Base-by-base conservation (phyloP, 2,113 vertebrate species). In the Phycodurus eques region DNA sequence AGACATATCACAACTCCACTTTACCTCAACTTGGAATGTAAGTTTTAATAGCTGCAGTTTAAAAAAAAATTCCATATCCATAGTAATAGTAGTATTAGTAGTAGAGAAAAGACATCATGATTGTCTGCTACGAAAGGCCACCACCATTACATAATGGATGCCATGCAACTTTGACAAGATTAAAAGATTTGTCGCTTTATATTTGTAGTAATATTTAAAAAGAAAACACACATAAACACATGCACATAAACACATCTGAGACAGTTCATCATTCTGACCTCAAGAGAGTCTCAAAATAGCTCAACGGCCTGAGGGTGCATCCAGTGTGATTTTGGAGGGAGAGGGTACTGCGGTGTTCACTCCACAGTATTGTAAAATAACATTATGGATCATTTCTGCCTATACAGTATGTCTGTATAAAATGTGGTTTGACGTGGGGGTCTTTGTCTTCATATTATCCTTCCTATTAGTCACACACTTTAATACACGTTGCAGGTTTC, bases 221-320 rank as follows among this genome's bases (percentile, higher is more conserved):
- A 63, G 3, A n/a, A 63, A n/a, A 63, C 8, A 10, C 15, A 27
- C 27, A 27, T 27, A 27, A 61, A 22, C 8, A 9, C 39, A 6
- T 62, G 15, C 15, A 62, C 14, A 81, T 78, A 77, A 84, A 81
- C 79, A 85, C 85, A 90, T 90, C 85, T 86, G 79, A 60, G 27
- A 33, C 27, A 0, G 59, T 85, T 84, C 78, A 19, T 42, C 27
- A 72, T 67, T 61, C 72, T 75, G 60, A 70, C 33, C 71, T 79
- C 11, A 13, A 27, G 65, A 67, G 72, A 54, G 67, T 35, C 72
- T 73, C 61, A 68, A 73, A 84, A 67, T 47, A 80, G 72, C 74
- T 73, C 68, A 68, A 47, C 54, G 1, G 69, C 79, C 78, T 72
- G 5, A 73, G 70, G 82, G 70, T 73, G 66, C 67, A 68, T 35